phyloP scores from a whole-genome alignment of 2,888 invertebrate genomes.

The Drosophila subsilvestris region DNA sequence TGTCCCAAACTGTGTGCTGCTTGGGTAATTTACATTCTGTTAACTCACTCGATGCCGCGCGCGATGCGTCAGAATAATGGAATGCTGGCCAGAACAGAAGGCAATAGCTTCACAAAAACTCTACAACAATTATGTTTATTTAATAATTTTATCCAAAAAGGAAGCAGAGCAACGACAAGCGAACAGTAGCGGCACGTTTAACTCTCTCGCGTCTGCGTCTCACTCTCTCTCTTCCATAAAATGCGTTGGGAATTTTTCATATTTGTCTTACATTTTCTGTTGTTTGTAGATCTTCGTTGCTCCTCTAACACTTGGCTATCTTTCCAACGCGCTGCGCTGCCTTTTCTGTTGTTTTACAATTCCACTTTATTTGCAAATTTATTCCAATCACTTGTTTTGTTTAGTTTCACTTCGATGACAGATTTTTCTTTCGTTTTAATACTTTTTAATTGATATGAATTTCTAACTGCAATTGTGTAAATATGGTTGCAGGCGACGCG shows the following conservation, averaged over 20 bases:
- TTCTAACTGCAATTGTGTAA: conserved; percentile 47
- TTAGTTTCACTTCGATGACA: conserved; percentile 10
- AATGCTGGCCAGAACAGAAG: conserved; percentile 16
- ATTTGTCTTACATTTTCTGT: conserved; percentile 61
- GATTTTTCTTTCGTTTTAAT: conserved; percentile 22
- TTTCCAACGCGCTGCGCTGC: not conserved
- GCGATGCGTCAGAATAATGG: conserved; percentile 54
- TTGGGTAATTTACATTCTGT: conserved; percentile 24
- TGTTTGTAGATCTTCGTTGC: conserved; percentile 5
- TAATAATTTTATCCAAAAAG: conserved; percentile 34
- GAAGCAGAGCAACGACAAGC: conserved; percentile 26
- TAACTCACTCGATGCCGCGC: conserved; percentile 21
- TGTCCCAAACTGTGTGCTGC: not conserved
- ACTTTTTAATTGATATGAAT: conserved; percentile 57
- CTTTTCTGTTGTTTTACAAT: not conserved
- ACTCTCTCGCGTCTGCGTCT: conserved; percentile 55
- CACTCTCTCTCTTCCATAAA: conserved; percentile 9
- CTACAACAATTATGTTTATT: conserved; percentile 38
- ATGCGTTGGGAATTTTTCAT: conserved; percentile 49
- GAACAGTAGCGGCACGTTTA: conserved; percentile 39
- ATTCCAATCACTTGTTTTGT: conserved; percentile 26
- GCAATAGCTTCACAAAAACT: conserved; percentile 30
- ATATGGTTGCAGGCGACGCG: conserved; percentile 53
- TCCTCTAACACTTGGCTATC: conserved; percentile 10
- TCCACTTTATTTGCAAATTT: conserved; percentile 27